A percentile compares a stretch with the other conserved stretches of the same genome.
Conservation (phyloP, 2,797 vertebrate species). For the Aratinga solstitialis region DNA sequence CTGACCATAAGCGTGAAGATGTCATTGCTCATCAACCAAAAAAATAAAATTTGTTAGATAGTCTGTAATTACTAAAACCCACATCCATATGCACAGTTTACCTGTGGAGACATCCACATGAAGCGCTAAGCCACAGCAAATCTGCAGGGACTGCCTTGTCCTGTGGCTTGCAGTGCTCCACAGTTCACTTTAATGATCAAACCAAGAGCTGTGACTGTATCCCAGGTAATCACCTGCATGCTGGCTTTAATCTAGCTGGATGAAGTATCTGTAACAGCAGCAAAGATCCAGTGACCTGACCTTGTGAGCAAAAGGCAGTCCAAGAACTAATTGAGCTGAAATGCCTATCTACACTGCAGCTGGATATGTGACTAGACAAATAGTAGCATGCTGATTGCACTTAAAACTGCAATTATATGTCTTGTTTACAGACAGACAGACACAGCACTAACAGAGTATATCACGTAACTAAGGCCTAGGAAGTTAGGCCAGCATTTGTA, state of each 20-base stretch:
- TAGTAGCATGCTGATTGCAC: not conserved
- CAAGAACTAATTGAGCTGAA: not conserved
- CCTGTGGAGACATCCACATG: not conserved
- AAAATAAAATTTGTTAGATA: not conserved
- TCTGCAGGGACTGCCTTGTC: not conserved
- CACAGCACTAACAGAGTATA: not conserved
- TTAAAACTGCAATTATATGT: not conserved
- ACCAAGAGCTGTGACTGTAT: not conserved
- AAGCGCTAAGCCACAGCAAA: not conserved
- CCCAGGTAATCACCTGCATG: not conserved
- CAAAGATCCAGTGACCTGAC: not conserved
- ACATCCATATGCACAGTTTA: not conserved
- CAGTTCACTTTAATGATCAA: not conserved
- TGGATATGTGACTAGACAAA: accelerated
- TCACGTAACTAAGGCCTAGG: not conserved
- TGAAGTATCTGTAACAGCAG: not conserved
- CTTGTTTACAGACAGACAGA: not conserved
- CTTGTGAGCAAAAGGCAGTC: not conserved
- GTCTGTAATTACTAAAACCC: not conserved
- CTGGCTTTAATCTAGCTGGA: not conserved
- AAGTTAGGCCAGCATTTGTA: not conserved
- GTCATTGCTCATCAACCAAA: not conserved
- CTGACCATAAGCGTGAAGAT: not conserved
- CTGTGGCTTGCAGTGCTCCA: not conserved
- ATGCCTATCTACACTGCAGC: not conserved